phyloP scores from a whole-genome alignment of 2,113 vertebrate genomes.

The Otus sunia region DNA sequence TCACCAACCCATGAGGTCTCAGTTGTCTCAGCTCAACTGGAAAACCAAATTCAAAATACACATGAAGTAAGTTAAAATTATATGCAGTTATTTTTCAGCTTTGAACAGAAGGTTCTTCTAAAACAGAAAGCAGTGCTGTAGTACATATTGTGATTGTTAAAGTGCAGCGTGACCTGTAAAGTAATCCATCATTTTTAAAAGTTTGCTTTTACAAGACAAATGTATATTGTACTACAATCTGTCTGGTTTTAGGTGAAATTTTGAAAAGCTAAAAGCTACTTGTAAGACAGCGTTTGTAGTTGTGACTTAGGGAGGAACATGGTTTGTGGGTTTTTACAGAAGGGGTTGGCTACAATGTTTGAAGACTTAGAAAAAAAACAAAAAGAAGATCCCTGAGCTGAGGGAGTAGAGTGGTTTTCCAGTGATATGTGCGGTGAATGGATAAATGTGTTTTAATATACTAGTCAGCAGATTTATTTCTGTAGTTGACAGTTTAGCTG shows the following conservation, averaged over 20 bases:
- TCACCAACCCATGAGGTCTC: neutral
- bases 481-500: neutral
- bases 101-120: neutral
- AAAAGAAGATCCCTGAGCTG: neutral
- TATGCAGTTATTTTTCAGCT: neutral
- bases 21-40: neutral
- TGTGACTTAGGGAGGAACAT: neutral
- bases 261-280: neutral
- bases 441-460: slow-evolving; percentile 2
- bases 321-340: neutral
- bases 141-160: neutral
- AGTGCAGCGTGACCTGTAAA: neutral
- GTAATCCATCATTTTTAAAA: neutral
- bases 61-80: neutral
- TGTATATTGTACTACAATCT: neutral
- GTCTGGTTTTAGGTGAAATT: neutral
- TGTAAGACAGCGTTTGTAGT: neutral
- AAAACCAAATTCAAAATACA: neutral
- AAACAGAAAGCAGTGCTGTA: neutral
- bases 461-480: slow-evolving; percentile 46
- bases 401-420: neutral
- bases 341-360: neutral
- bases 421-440: neutral
- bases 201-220: neutral
- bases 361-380: neutral